A percentile compares a stretch with the other conserved stretches of the same genome.
Evolutionary conservation across 2,888 invertebrate genomes (phyloP).

Genomic region (Zygaena filipendulae): DNA sequence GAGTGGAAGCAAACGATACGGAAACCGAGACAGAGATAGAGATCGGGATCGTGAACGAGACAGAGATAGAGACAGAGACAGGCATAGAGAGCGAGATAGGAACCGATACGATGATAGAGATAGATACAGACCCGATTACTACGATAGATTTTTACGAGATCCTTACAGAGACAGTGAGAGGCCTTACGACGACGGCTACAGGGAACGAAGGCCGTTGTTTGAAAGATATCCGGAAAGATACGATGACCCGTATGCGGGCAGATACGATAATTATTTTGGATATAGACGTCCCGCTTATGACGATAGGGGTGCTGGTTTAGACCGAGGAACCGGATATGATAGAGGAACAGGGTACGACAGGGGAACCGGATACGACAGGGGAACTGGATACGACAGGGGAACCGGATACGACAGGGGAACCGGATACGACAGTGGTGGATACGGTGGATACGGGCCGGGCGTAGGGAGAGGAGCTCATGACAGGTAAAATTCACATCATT

Average conservation of each 20-base stretch:
- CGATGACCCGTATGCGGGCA: conserved; percentile 20
- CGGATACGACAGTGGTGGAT: conserved; percentile 36
- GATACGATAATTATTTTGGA: conserved; percentile 31
- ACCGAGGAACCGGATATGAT: conserved; percentile 32
- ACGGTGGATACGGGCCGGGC: conserved; percentile 41
- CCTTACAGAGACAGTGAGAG: conserved; percentile 41
- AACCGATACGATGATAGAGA: conserved; percentile 46
- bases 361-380: conserved; percentile 32
- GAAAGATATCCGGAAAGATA: conserved; percentile 28
- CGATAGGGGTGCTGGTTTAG: conserved; percentile 26
- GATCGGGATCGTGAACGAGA: conserved; percentile 13
- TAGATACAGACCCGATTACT: conserved; percentile 51
- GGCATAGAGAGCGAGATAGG: conserved; percentile 28
- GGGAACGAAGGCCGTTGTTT: conserved; percentile 37
- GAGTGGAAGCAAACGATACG: conserved; percentile 19
- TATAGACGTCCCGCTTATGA: conserved; percentile 37
- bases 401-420: conserved; percentile 26
- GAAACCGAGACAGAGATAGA: not conserved
- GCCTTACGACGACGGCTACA: conserved; percentile 32
- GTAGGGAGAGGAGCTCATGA: conserved; percentile 57
- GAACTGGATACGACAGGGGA: conserved; percentile 32
- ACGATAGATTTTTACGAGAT: conserved; percentile 49
- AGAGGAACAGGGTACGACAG: too few species aligned
- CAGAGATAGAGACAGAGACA: conserved; percentile 32
- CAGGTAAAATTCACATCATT: conserved; percentile 31